These are phyloP conservation scores for Berghia stephanieae DNA, from an alignment of 1,140 invertebrate species.

Conservation along the genomic window DNA sequence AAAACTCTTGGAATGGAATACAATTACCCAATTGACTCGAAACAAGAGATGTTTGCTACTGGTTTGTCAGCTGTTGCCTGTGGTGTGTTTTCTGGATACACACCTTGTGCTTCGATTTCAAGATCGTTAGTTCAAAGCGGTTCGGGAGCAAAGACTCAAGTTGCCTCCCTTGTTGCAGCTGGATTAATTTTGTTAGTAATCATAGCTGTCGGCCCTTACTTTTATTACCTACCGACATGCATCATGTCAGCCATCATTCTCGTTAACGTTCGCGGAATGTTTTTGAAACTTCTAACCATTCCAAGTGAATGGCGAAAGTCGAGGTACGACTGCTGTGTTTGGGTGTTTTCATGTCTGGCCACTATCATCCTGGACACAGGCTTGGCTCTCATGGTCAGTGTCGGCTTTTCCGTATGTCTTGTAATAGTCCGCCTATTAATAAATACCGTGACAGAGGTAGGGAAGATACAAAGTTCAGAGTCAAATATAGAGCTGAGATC, in stretches of 20 bases:
- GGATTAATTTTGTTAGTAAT: constrained; percentile 49
- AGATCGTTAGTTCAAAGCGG: constrained; percentile 50
- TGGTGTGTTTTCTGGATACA: constrained; percentile 51
- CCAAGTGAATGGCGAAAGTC: constrained; percentile 63
- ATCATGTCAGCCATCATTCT: constrained; percentile 68
- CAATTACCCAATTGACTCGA: too few species aligned
- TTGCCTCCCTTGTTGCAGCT: constrained; percentile 48
- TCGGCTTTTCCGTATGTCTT: constrained; percentile 75
- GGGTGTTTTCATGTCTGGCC: constrained; percentile 81
- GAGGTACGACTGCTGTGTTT: constrained; percentile 72
- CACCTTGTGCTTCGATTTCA: constrained; percentile 50
- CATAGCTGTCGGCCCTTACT: constrained; percentile 47
- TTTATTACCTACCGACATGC: constrained; percentile 52
- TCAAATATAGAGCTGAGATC: constrained; percentile 20
- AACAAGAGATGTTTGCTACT: too few species aligned
- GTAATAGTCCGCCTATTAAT: constrained; percentile 69
- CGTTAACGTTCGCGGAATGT: constrained; percentile 68
- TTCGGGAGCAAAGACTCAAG: constrained; percentile 48
- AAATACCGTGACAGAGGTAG: constrained; percentile 19
- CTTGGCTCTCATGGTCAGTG: constrained; percentile 77
- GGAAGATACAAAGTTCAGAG: constrained; percentile 16
- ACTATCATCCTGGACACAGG: constrained; percentile 87
- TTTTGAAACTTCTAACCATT: constrained; percentile 64
- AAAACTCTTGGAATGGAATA: too few species aligned
- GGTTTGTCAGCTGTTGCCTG: constrained; percentile 37